phyloP scores from a whole-genome alignment of 2,888 invertebrate genomes.

The Drosophila subquinaria region DNA sequence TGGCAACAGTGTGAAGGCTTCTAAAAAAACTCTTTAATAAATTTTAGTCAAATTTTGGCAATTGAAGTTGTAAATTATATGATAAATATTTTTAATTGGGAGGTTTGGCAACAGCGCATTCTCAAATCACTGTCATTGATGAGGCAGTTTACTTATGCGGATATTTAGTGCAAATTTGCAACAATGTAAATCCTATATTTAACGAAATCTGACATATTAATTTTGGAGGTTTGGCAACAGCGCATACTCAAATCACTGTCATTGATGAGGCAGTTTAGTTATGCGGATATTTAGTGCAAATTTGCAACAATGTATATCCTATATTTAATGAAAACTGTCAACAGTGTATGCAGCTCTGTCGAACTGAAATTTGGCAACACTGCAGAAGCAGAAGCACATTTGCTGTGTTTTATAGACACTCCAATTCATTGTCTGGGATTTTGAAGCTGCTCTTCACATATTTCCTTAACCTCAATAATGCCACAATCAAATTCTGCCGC shows the following conservation, averaged over 20 bases:
- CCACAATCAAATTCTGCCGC: constrained; percentile 75
- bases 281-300: background rate
- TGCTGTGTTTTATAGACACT: constrained; percentile 39
- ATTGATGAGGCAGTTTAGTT: background rate
- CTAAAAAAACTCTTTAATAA: no score
- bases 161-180: background rate
- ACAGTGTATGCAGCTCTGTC: no score
- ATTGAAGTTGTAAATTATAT: no score
- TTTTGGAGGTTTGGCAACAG: constrained; percentile 19
- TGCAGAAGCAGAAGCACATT: constrained; percentile 4
- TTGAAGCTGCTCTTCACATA: constrained; percentile 64
- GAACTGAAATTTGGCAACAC: constrained; percentile 39
- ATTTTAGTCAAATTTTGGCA: background rate
- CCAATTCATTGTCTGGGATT: constrained; percentile 10
- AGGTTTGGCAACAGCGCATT: no score
- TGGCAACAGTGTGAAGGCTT: background rate
- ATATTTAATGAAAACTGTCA: no score
- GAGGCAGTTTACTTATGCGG: no score
- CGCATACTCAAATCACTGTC: background rate
- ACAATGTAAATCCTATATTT: background rate
- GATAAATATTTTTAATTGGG: background rate
- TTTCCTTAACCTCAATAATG: constrained; percentile 78
- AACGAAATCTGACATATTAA: no score
- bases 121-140: no score
- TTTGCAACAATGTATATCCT: background rate